phyloP scores from a whole-genome alignment of 2,888 invertebrate species.

The Drosophila mimica region DNA sequence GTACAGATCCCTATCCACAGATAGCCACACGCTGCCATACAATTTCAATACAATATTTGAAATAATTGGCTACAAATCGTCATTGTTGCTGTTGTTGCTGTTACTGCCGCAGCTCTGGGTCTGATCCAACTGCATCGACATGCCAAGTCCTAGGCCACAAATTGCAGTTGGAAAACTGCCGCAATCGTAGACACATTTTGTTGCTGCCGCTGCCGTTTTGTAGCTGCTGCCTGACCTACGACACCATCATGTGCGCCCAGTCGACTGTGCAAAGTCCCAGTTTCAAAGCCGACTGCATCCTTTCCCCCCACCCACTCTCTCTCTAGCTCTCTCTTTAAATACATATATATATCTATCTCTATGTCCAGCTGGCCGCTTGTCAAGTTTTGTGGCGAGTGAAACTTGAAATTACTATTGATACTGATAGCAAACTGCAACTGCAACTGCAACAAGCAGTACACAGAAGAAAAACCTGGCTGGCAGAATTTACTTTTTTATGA shows the following conservation, averaged over 20 bases:
- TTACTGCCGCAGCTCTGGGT: constrained; percentile 7
- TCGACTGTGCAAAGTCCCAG: constrained; percentile 31
- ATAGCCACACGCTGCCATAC: constrained; percentile 74
- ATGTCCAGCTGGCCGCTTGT: constrained; percentile 44
- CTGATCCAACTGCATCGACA: constrained; percentile 44
- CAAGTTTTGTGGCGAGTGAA: constrained; percentile 65
- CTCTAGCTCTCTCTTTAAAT: constrained; percentile 6
- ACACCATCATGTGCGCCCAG: constrained; percentile 70
- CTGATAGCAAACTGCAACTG: constrained; percentile 72
- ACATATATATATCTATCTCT: constrained; percentile 2
- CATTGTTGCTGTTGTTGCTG: constrained; percentile 54
- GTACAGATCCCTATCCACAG: constrained; percentile 67
- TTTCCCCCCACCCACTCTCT: not conserved
- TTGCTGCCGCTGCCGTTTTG: constrained; percentile 37
- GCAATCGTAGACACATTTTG: constrained; percentile 64
- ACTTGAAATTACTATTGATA: constrained; percentile 80
- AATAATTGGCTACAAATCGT: constrained; percentile 84
- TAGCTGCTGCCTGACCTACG: constrained; percentile 69
- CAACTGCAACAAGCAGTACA: constrained; percentile 40
- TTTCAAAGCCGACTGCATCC: constrained; percentile 19
- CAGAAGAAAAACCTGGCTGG: not conserved
- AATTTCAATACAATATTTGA: constrained; percentile 83
- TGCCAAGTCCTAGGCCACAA: constrained; percentile 73
- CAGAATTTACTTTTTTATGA: not conserved
- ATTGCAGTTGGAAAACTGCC: constrained; percentile 77